A percentile compares a stretch with the other conserved stretches of the same genome.
Evolutionary conservation across 2,113 vertebrate species (phyloP).

Genomic region (Elgaria multicarinata): DNA sequence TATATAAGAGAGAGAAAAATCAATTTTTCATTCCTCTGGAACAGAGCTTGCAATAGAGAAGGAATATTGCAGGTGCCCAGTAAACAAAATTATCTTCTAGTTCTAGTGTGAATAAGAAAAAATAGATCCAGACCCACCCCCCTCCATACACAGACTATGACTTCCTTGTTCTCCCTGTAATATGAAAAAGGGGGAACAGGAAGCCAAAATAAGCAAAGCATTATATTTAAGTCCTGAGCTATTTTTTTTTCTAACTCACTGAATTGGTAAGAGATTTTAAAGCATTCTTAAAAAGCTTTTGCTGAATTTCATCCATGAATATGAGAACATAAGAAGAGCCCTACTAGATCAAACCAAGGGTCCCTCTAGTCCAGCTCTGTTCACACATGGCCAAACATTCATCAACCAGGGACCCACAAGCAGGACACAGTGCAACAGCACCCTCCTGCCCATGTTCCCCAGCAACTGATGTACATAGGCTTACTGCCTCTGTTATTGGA

Average conservation of each 20-base stretch:
- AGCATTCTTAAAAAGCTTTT: background rate
- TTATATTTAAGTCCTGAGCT: background rate
- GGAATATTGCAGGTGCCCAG: constrained; percentile 72
- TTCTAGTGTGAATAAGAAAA: constrained; percentile 51
- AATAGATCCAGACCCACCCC: constrained; percentile 54
- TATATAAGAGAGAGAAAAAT: constrained; percentile 64
- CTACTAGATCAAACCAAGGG: no score
- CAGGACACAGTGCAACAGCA: no score
- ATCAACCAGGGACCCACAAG: no score
- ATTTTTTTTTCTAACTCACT: background rate
- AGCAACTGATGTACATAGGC: no score
- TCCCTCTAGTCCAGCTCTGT: no score
- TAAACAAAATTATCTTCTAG: constrained; percentile 77
- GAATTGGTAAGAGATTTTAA: background rate
- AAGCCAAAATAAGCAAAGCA: constrained; percentile 47
- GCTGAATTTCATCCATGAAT: no score
- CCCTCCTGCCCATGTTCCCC: no score
- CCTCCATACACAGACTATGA: no score
- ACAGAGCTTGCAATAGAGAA: constrained; percentile 59
- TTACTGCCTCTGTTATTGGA: no score
- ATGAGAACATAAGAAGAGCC: no score
- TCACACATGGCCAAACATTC: no score
- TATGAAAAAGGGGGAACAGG: background rate
- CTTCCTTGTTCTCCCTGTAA: constrained; percentile 45
- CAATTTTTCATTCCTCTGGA: constrained; percentile 73